These are phyloP conservation scores for Eciton burchellii DNA, from an alignment of 1,140 invertebrate genomes.

Conservation along the genomic window DNA sequence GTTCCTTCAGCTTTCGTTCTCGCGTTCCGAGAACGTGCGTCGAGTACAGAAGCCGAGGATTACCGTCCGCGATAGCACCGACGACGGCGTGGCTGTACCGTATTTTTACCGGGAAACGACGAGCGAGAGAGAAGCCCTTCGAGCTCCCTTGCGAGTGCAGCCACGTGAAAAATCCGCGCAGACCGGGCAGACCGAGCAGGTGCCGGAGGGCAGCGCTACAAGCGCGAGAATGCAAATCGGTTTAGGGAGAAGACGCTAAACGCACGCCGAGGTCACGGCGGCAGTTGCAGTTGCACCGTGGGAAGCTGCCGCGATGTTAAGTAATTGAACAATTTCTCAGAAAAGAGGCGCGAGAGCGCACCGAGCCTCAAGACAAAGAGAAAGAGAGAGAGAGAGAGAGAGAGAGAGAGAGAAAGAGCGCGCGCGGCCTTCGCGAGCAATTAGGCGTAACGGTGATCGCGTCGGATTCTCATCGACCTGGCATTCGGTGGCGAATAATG, in stretches of 20 bases:
- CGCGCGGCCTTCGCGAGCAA: slow-evolving; percentile 57
- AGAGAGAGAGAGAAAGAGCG: not conserved
- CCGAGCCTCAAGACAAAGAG: not conserved
- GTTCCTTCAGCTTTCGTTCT: no score
- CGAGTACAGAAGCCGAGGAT: no score
- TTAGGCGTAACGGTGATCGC: slow-evolving; percentile 77
- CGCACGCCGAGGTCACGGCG: slow-evolving; percentile 52
- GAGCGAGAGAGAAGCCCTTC: not conserved
- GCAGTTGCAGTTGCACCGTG: slow-evolving; percentile 60
- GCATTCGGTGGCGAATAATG: not conserved
- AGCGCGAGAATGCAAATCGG: slow-evolving; percentile 74
- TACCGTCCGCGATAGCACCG: no score
- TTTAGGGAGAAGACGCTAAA: slow-evolving; percentile 73
- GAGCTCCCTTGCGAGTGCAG: not conserved
- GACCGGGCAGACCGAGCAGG: slow-evolving; percentile 21
- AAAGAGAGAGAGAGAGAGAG: slow-evolving; percentile 10
- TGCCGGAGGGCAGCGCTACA: not conserved
- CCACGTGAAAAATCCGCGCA: slow-evolving; percentile 26
- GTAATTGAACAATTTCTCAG: slow-evolving; percentile 73
- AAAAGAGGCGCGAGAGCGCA: slow-evolving; percentile 52
- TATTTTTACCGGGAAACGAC: slow-evolving; percentile 4
- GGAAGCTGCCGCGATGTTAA: slow-evolving; percentile 64
- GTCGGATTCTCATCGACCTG: slow-evolving; percentile 22
- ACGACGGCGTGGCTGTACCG: not conserved
- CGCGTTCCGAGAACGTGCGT: no score